These are phyloP conservation scores for Apteryx mantelli DNA, from an alignment of 2,113 vertebrate species.

Conservation along the genomic window DNA sequence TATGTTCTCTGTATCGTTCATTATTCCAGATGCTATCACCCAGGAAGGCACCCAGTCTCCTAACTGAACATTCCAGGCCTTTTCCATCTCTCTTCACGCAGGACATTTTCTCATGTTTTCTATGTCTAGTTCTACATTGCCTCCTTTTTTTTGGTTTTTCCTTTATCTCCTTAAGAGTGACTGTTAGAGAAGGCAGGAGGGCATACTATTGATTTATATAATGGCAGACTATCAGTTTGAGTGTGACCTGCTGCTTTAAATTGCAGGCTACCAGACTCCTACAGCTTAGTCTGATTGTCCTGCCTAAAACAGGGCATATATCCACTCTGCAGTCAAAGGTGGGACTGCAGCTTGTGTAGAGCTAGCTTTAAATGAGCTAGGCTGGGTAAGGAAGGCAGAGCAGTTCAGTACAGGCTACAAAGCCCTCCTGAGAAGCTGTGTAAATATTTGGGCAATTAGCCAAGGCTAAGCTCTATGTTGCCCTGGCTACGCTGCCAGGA, in stretches of 20 bases:
- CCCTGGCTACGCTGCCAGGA: background rate
- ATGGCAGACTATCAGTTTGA: background rate
- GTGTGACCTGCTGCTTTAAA: background rate
- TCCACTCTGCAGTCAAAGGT: background rate
- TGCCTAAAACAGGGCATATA: background rate
- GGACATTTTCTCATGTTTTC: background rate
- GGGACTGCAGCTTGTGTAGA: background rate
- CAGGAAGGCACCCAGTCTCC: background rate
- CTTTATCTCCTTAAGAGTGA: background rate
- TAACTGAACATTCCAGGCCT: background rate
- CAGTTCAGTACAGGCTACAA: background rate
- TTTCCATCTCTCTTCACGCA: background rate
- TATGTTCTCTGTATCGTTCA: background rate
- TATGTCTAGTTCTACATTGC: background rate
- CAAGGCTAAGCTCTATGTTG: background rate
- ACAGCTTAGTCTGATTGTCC: accelerated
- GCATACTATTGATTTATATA: background rate
- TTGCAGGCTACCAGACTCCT: background rate
- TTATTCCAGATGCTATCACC: background rate
- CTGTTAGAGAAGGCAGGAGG: background rate
- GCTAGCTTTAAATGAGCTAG: background rate
- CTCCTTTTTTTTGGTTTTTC: background rate
- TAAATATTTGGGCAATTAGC: background rate
- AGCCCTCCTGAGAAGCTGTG: background rate
- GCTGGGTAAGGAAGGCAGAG: background rate